phyloP scores from a whole-genome alignment of 2,888 invertebrate species.

The Sylvicola cinctus region DNA sequence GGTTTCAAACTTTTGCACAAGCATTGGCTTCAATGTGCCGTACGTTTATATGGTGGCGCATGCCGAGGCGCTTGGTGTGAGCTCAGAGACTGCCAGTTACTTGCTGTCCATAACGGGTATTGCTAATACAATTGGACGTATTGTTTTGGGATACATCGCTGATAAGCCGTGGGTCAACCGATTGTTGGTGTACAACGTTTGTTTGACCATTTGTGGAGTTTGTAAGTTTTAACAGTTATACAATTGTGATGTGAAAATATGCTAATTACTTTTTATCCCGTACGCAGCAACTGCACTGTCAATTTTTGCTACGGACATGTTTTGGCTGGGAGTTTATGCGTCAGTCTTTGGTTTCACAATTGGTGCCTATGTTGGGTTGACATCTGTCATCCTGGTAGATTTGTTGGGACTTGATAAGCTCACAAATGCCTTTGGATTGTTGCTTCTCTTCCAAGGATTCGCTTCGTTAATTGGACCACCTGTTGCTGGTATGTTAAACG shows the following conservation, averaged over 20 bases:
- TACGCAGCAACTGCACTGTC: conserved; percentile 63
- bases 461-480: conserved; percentile 86
- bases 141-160: conserved; percentile 67
- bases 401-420: conserved; percentile 78
- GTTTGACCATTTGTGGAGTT: conserved; percentile 72
- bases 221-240: conserved; percentile 42
- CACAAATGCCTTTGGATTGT: conserved; percentile 87
- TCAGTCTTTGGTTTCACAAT: conserved; percentile 73
- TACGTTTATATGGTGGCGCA: conserved; percentile 68
- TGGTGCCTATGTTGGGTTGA: conserved; percentile 91
- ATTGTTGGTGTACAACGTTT: conserved; percentile 70
- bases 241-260: conserved; percentile 3
- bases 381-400: conserved; percentile 88
- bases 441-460: conserved; percentile 82
- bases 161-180: conserved; percentile 86
- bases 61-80: conserved; percentile 37
- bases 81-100: conserved; percentile 37
- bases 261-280: too few relatives aligned
- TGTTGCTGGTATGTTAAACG: conserved; percentile 80
- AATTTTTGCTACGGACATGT: conserved; percentile 51
- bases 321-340: conserved; percentile 54
- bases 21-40: conserved; percentile 86
- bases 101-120: conserved; percentile 65
- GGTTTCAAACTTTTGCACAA: conserved; percentile 70
- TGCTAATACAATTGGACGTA: conserved; percentile 75